Evolutionary conservation across 2,888 invertebrate species (phyloP), one percentile per base, ranked within the genome.

Genomic region (Erebia ligea): DNA sequence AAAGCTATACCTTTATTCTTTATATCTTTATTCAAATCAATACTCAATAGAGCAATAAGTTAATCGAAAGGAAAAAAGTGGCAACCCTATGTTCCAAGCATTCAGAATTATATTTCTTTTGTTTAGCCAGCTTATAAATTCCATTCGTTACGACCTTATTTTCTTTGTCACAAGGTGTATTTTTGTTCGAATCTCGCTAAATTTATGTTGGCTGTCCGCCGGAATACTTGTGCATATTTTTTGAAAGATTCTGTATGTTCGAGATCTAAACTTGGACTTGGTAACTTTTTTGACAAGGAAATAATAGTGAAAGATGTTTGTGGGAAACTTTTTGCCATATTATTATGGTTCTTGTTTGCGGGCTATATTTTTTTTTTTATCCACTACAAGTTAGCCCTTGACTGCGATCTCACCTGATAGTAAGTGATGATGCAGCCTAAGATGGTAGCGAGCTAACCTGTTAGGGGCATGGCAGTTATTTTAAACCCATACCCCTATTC

Each of bases 171-270:
- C 15, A 45, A 62, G 62, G 62, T 45, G 13, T 62, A 10, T 45
- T 45, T 45, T 62, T 19, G 62, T 21, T n/a, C 19, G 21, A 62
- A 62, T 21, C 8, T 15, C 2, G 6, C 0, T 11, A 0, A 15
- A 48, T 13, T 61, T 21, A 11, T 2, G 45, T 19, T 76, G 72
- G 75, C 67, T 48, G 48, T 19, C 10, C 52, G 75, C 75, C 73
- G 72, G 69, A 69, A 73, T 73, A 70, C 69, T 71, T 69, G 56
- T 72, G 69, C 71, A 71, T 72, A 69, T 75, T 62, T 61, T 72
- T 69, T 65, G 72, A 72, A 71, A 71, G 72, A 68, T 73, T 75
- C 72, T 71, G 69, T 69, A 72, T 73, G 66, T 52, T 57, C 17
- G 61, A 61, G 65, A 75, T 68, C 73, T 75, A 67, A 74, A 67